Conservation (phyloP, 1,140 invertebrate genomes). For the Thaumetopoea pityocampa region DNA sequence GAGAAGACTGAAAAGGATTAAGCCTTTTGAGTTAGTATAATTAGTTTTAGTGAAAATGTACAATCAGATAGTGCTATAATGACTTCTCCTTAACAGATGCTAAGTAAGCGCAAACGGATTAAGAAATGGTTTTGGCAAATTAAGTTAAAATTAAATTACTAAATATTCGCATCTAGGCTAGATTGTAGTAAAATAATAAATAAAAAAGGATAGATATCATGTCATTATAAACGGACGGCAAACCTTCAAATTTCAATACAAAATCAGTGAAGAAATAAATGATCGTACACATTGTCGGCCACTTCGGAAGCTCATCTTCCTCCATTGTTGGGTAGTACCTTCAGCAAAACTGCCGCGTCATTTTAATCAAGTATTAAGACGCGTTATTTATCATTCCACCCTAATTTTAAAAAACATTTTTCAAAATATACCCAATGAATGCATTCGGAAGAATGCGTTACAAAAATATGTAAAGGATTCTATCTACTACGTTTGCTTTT, state of each 20-base stretch:
- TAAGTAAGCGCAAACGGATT: too few species aligned
- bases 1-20: too few species aligned
- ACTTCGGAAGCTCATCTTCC: constrained; percentile 24
- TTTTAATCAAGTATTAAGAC: constrained; percentile 39
- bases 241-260: constrained; percentile 6
- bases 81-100: too few species aligned
- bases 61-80: too few species aligned
- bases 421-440: constrained; percentile 48
- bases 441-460: constrained; percentile 43
- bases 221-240: constrained; percentile 2
- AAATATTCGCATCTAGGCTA: too few species aligned
- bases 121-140: too few species aligned
- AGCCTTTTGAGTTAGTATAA: too few species aligned
- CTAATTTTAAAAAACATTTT: constrained; percentile 33
- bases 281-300: constrained; percentile 3
- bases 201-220: constrained; percentile 4
- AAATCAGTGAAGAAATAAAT: constrained; percentile 11
- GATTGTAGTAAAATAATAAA: background rate
- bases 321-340: constrained; percentile 16
- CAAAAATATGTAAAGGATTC: constrained; percentile 54
- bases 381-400: constrained; percentile 30
- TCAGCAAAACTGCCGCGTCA: constrained; percentile 27
- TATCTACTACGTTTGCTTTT: constrained; percentile 23
- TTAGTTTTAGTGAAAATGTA: too few species aligned
- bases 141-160: too few species aligned